phyloP scores from a whole-genome alignment of 1,140 invertebrate species.

The Drosophila simulans region DNA sequence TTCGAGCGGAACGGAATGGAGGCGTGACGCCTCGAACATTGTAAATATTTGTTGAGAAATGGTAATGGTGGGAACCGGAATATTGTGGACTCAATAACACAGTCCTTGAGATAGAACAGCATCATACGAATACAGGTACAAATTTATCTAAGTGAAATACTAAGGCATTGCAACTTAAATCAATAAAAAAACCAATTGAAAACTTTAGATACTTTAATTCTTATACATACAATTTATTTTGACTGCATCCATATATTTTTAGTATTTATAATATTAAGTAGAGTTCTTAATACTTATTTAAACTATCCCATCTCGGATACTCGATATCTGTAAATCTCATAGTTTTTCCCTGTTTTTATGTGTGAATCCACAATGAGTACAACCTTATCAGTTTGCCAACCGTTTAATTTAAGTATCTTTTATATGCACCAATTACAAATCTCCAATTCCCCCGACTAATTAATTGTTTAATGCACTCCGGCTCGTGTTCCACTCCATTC shows the following conservation, averaged over 20 bases:
- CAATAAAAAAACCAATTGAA: background rate
- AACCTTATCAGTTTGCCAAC: conserved; percentile 20
- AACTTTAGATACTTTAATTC: background rate
- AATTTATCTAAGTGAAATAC: background rate
- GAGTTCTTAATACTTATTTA: background rate
- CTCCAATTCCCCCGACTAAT: conserved; percentile 61
- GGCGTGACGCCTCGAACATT: conserved; percentile 25
- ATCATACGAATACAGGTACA: background rate
- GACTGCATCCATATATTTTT: no score
- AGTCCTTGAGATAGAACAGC: background rate
- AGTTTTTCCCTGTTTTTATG: background rate
- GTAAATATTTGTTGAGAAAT: conserved; percentile 39
- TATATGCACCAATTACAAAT: conserved; percentile 41
- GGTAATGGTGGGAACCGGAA: conserved; percentile 4
- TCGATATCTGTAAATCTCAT: no score
- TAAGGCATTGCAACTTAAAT: background rate
- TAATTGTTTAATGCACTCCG: conserved; percentile 80
- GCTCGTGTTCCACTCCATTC: conserved; percentile 38
- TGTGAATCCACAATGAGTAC: background rate
- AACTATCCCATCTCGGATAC: no score
- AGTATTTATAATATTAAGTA: background rate
- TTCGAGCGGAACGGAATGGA: conserved; percentile 25
- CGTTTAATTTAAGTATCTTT: conserved; percentile 37
- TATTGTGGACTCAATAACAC: conserved; percentile 7
- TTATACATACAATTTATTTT: background rate